Evolutionary conservation across 1,140 invertebrate species (phyloP), one percentile per base, ranked within the genome.

Genomic region (Heliconius hermathena): DNA sequence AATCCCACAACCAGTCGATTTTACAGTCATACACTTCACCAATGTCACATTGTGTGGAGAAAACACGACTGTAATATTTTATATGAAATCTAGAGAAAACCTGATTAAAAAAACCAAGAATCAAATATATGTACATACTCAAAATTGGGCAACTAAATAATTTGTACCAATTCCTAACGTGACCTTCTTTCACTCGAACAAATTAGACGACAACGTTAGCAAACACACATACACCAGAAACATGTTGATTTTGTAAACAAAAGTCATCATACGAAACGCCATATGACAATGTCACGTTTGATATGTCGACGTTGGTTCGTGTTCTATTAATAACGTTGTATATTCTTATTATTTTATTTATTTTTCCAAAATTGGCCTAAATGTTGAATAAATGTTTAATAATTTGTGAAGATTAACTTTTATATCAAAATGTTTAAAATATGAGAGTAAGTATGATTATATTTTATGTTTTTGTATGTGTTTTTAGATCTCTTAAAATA

Each of bases 211-310:
- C 22, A 60, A 13, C 9, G 57, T 74, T 76, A 38, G 75, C 70
- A 71, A 76, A 57, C 60, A 75, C 54, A 76, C 60, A 70, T 52
- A 66, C 75, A 38, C 18, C n/a, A 29, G 75, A 33, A 71, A 76
- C 20, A 49, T 46, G 52, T 71, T 76, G 38, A 38, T 46, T n/a
- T 49, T 18, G 26, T 38, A 46, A 41, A 76, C 29, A 60, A 71
- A 71, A 8, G 36, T 41, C 36, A 46, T 71, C n/a, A 29, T 26
- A 26, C 57, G 22, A 22, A n/a, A 57, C 22, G 57, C 29, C 54
- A 57, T 9, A 22, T 57, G 9, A 26, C 20, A 66, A 57, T 52
- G 49, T 52, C 18, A 57, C 22, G n/a, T 66, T 66, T 26, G 57
- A 26, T 66, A 66, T 66, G 57, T 66, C 57, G 11, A 57, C 8